A percentile compares a stretch with the other conserved stretches of the same genome.
Evolutionary conservation across 2,888 invertebrate genomes (phyloP).

Genomic region (Tetragnatha montana): DNA sequence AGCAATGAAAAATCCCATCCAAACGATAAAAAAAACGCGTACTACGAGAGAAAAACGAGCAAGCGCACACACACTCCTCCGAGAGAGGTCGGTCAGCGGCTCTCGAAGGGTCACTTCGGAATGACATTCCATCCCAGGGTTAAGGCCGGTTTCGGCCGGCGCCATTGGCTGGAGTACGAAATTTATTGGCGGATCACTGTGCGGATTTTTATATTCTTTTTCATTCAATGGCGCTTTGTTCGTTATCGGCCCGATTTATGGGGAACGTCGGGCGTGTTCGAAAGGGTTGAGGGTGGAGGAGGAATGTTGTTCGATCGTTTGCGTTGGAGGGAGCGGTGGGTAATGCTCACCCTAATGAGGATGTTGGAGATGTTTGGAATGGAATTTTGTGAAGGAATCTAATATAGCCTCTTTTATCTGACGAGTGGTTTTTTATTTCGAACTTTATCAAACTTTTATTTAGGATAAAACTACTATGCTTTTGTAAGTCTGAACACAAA

Average conservation of each 20-base stretch:
- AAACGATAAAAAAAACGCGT: background rate
- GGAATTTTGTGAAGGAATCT: background rate
- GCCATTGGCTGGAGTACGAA: constrained; percentile 12
- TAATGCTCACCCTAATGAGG: background rate
- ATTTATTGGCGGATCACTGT: constrained; percentile 39
- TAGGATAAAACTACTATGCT: too few species aligned
- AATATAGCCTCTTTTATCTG: too few species aligned
- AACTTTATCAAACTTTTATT: too few species aligned
- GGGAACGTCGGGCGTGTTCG: too few species aligned
- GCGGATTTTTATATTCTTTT: constrained; percentile 8
- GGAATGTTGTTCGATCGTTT: background rate
- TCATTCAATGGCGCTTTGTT: constrained; percentile 5
- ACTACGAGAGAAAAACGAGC: background rate
- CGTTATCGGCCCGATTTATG: background rate
- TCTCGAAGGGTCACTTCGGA: constrained; percentile 29
- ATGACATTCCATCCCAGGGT: constrained; percentile 47
- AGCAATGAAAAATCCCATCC: background rate
- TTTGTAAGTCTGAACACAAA: too few species aligned
- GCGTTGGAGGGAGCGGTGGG: background rate
- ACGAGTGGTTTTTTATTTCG: too few species aligned
- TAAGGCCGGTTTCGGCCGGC: constrained; percentile 25
- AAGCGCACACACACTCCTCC: background rate
- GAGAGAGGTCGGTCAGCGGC: constrained; percentile 58
- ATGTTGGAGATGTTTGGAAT: background rate
- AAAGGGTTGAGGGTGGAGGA: background rate